These are phyloP conservation scores for Picathartes gymnocephalus DNA, from an alignment of 2,113 vertebrate species.

Conservation along the genomic window DNA sequence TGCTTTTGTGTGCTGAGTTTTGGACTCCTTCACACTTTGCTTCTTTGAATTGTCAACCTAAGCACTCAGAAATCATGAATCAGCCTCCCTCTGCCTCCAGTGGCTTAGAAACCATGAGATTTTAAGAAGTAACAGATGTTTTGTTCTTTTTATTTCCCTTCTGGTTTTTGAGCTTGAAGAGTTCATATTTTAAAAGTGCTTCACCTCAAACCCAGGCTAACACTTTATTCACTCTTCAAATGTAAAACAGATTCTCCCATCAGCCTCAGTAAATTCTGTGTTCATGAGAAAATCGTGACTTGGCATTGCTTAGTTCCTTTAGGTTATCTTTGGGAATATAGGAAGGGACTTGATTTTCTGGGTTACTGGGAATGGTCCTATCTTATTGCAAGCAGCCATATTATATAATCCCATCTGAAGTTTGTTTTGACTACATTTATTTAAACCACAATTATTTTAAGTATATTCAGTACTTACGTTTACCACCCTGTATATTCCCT, in stretches of 20 bases:
- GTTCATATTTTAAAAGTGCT: conserved; percentile 29
- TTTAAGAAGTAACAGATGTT: conserved; percentile 60
- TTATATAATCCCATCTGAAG: background rate
- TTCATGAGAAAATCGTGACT: background rate
- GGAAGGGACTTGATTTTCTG: background rate
- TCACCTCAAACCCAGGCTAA: background rate
- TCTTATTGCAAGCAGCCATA: background rate
- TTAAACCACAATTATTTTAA: background rate
- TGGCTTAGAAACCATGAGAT: conserved; percentile 27
- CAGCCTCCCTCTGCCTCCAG: conserved; percentile 12
- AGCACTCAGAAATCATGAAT: conserved; percentile 43
- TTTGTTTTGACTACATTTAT: background rate
- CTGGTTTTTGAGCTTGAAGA: conserved; percentile 32
- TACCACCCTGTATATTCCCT: background rate
- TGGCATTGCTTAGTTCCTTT: background rate
- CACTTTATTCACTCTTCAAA: conserved; percentile 18
- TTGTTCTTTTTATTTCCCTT: conserved; percentile 41
- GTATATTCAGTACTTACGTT: background rate
- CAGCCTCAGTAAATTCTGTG: background rate
- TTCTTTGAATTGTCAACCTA: conserved; percentile 42
- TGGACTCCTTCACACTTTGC: conserved; percentile 31
- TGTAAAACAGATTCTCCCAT: conserved; percentile 1
- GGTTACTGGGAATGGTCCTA: background rate
- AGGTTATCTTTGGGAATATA: background rate
- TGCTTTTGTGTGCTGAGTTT: conserved; percentile 2